These are phyloP conservation scores for Dicrostonyx torquatus DNA, from an alignment of 2,797 vertebrate species.

Conservation along the genomic window DNA sequence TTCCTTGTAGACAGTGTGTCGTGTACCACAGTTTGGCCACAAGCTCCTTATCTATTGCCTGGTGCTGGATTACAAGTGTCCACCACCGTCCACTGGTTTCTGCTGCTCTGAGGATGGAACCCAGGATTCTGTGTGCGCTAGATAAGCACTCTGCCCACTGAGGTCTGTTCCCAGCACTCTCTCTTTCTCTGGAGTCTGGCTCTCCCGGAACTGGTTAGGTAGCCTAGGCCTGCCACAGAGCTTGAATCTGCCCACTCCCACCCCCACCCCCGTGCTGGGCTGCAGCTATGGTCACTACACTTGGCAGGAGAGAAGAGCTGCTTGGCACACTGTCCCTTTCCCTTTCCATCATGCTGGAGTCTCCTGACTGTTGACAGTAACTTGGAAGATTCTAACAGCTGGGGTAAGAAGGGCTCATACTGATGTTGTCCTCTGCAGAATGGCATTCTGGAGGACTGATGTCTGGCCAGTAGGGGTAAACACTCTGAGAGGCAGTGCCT, in stretches of 20 bases:
- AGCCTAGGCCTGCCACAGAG: background rate
- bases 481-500: background rate
- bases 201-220: background rate
- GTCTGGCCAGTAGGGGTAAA: background rate
- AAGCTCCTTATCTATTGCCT: background rate
- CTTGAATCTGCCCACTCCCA: background rate
- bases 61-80: background rate
- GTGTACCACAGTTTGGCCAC: background rate
- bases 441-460: background rate
- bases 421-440: background rate
- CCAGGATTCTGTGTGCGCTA: background rate
- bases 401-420: background rate
- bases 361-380: background rate
- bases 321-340: background rate
- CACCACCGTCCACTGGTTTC: background rate
- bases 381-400: conserved; percentile 20
- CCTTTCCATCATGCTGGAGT: background rate
- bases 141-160: background rate
- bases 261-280: background rate
- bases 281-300: background rate
- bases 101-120: background rate
- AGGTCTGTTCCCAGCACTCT: background rate
- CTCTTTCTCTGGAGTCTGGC: background rate
- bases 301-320: background rate
- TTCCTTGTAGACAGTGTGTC: background rate